Percentiles rank a stretch among this genome's conserved stretches.
These are phyloP conservation scores for Melanotaenia parkinsoni DNA, from an alignment of 2,797 vertebrate species.

Conservation along the genomic window DNA sequence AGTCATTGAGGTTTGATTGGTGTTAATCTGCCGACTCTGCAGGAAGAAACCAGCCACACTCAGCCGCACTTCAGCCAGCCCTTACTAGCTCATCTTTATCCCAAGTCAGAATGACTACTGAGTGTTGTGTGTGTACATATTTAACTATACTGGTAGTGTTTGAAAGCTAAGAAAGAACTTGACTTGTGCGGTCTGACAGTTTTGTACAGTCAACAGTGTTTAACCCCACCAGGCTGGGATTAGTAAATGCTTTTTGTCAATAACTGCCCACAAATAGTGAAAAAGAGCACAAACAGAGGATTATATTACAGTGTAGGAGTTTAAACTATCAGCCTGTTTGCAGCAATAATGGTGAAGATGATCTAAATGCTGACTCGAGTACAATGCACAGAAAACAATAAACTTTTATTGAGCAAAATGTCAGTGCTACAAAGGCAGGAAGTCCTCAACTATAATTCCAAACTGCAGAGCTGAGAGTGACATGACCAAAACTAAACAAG, in stretches of 20 bases:
- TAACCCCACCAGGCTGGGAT: not conserved
- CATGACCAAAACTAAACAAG: not conserved
- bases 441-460: no score
- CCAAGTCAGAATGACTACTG: conserved; percentile 44
- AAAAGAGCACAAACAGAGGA: not conserved
- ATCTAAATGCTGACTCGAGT: not conserved
- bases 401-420: not conserved
- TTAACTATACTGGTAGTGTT: conserved; percentile 14
- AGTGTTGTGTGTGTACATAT: conserved; percentile 16
- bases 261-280: not conserved
- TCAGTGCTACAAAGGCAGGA: not conserved
- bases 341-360: not conserved
- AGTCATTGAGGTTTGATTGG: conserved; percentile 38
- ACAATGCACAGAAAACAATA: not conserved
- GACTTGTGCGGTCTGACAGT: not conserved
- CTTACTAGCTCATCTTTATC: conserved; percentile 36
- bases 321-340: not conserved
- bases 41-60: conserved; percentile 31
- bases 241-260: not conserved
- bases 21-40: conserved; percentile 44
- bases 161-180: not conserved
- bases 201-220: not conserved
- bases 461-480: not conserved
- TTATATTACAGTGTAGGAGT: not conserved
- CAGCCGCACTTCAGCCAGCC: conserved; percentile 41